A percentile compares a stretch with the other conserved stretches of the same genome.
phyloP scores from a whole-genome alignment of 1,140 invertebrate genomes.

The Lepidurus packardi region DNA sequence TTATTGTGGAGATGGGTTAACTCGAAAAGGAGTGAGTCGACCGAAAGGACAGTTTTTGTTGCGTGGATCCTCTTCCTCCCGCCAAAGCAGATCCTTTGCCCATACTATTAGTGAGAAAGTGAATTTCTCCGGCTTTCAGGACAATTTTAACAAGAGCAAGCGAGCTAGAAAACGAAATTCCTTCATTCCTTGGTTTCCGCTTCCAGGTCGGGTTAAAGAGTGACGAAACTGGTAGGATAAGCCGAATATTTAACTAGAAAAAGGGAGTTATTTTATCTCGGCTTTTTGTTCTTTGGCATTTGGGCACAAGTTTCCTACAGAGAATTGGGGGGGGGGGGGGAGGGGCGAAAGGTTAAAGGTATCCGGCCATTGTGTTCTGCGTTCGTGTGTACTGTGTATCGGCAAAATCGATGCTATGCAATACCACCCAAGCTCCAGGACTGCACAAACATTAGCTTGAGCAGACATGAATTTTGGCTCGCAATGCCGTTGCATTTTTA shows the following conservation, averaged over 20 bases:
- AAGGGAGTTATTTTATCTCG: too few species aligned
- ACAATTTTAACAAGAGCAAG: not conserved
- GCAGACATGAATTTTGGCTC: not conserved
- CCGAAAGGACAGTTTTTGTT: not conserved
- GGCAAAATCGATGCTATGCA: slow-evolving; percentile 18
- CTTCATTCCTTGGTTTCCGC: too few species aligned
- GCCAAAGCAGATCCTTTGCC: not conserved
- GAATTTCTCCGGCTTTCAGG: not conserved
- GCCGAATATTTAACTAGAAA: too few species aligned
- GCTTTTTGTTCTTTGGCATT: too few species aligned
- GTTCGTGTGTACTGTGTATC: not conserved
- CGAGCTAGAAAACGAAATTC: not conserved
- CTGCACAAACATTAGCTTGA: not conserved
- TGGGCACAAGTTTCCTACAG: too few species aligned
- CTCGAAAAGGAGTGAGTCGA: not conserved
- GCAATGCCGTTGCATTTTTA: not conserved
- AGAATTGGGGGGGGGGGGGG: not conserved
- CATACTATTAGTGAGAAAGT: not conserved
- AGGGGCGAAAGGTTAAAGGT: slow-evolving; percentile 6
- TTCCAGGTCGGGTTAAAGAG: too few species aligned
- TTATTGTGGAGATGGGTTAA: not conserved
- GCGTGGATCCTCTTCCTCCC: not conserved
- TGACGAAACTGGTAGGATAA: too few species aligned
- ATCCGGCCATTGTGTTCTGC: not conserved
- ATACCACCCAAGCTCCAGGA: not conserved